phyloP scores from a whole-genome alignment of 2,888 invertebrate genomes.

The Gryllus longicercus region DNA sequence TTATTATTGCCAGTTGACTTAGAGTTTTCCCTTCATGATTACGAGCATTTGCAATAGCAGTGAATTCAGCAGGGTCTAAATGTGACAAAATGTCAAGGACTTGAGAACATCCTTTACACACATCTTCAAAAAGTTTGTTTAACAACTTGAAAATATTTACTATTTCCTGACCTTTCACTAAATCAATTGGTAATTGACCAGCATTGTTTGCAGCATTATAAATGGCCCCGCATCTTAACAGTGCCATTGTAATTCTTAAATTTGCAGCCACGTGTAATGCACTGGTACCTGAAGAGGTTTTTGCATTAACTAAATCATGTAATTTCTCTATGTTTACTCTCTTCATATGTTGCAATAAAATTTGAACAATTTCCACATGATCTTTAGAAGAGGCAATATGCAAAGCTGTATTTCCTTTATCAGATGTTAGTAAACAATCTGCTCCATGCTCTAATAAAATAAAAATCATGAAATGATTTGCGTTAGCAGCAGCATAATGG shows the following conservation, averaged over 20 bases:
- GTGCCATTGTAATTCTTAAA: slow-evolving; percentile 35
- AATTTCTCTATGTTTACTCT: slow-evolving; percentile 29
- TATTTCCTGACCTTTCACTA: slow-evolving; percentile 31
- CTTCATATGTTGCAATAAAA: neutral
- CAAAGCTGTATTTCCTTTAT: slow-evolving; percentile 19
- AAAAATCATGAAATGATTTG: slow-evolving; percentile 29
- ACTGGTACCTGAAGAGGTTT: slow-evolving; percentile 34
- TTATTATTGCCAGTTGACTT: slow-evolving; percentile 34
- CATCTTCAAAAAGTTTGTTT: slow-evolving; percentile 36
- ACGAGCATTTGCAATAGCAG: slow-evolving; percentile 38
- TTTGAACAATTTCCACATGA: slow-evolving; percentile 25
- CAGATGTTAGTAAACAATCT: slow-evolving; percentile 23
- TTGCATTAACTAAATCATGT: slow-evolving; percentile 38
- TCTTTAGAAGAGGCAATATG: slow-evolving; percentile 23
- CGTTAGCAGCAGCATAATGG: slow-evolving; percentile 38
- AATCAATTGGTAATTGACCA: slow-evolving; percentile 37
- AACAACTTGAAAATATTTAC: slow-evolving; percentile 36
- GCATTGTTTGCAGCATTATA: slow-evolving; percentile 37
- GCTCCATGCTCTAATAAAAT: slow-evolving; percentile 36
- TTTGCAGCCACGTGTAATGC: slow-evolving; percentile 37
- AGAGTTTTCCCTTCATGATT: slow-evolving; percentile 38
- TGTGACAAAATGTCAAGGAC: slow-evolving; percentile 32
- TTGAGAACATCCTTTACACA: slow-evolving; percentile 33
- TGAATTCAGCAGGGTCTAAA: slow-evolving; percentile 34
- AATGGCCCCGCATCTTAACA: slow-evolving; percentile 38